Percentiles rank a stretch among this genome's conserved stretches.
Conservation (phyloP, 2,888 invertebrate genomes). For the Congeria kusceri region DNA sequence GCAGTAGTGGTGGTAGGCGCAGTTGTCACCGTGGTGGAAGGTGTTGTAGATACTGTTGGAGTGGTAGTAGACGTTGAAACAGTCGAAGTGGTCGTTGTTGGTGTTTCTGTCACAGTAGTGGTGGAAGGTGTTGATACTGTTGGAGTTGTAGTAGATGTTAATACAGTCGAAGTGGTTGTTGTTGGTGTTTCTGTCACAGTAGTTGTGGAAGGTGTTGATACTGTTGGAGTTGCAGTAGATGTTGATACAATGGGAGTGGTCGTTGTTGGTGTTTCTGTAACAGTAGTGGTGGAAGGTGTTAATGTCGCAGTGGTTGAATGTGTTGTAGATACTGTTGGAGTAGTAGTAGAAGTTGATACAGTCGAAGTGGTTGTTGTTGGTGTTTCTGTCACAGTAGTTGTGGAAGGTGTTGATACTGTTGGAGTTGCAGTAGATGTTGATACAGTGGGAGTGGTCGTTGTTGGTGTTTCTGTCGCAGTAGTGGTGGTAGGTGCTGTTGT, state of each 20-base stretch:
- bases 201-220: too few relatives aligned
- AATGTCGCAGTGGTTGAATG: neutral
- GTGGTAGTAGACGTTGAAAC: neutral
- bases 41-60: neutral
- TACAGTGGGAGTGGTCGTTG: too few relatives aligned
- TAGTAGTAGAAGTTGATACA: neutral
- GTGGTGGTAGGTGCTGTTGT: too few relatives aligned
- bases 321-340: neutral
- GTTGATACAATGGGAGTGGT: neutral
- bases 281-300: conserved; percentile 2
- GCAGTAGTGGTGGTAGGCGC: neutral
- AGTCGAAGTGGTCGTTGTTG: too few relatives aligned
- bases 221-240: too few relatives aligned
- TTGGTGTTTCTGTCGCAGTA: too few relatives aligned
- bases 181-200: too few relatives aligned
- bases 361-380: too few relatives aligned
- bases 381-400: neutral
- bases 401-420: neutral
- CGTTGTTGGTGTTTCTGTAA: neutral
- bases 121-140: too few relatives aligned
- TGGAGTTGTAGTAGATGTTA: too few relatives aligned
- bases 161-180: too few relatives aligned
- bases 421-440: neutral
- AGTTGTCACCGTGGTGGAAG: neutral
- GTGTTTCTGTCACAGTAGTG: too few relatives aligned